These are phyloP conservation scores for Leptinotarsa tumamoca DNA, from an alignment of 2,888 invertebrate species.

Conservation along the genomic window DNA sequence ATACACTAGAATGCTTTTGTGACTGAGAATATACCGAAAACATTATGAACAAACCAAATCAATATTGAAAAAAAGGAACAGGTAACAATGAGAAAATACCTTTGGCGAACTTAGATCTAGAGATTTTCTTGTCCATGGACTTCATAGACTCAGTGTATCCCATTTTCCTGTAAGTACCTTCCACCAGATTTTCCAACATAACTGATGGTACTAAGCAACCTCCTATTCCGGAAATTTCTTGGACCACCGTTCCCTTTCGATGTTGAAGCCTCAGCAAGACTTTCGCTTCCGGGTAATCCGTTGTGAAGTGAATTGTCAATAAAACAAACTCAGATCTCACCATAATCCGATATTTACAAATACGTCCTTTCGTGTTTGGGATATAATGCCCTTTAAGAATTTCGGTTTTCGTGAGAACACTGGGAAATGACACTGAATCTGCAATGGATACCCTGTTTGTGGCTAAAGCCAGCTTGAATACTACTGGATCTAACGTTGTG, in stretches of 20 bases:
- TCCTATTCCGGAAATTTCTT: constrained; percentile 36
- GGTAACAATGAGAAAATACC: background rate
- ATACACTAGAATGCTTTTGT: too few species aligned
- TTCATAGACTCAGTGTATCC: background rate
- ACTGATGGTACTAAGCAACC: constrained; percentile 37
- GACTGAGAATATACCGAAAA: too few species aligned
- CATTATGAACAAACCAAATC: too few species aligned
- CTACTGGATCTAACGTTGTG: constrained; percentile 19
- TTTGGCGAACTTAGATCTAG: background rate
- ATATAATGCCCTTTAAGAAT: constrained; percentile 45
- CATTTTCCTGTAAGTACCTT: constrained; percentile 10
- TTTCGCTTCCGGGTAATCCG: constrained; percentile 39
- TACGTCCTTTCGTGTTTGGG: constrained; percentile 43
- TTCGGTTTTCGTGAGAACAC: constrained; percentile 16
- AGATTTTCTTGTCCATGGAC: background rate
- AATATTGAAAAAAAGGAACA: too few species aligned
- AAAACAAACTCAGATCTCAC: constrained; percentile 28
- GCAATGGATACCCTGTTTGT: constrained; percentile 35
- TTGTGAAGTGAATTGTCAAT: constrained; percentile 43
- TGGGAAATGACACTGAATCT: constrained; percentile 37
- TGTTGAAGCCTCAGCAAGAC: constrained; percentile 46
- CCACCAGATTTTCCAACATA: constrained; percentile 1
- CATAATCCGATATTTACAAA: constrained; percentile 40
- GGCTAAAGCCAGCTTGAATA: constrained; percentile 50
- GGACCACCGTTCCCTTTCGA: constrained; percentile 33